Percentiles rank a stretch among this genome's conserved stretches.
Conservation (phyloP, 2,888 invertebrate genomes). For the Aphodius sticticus region DNA sequence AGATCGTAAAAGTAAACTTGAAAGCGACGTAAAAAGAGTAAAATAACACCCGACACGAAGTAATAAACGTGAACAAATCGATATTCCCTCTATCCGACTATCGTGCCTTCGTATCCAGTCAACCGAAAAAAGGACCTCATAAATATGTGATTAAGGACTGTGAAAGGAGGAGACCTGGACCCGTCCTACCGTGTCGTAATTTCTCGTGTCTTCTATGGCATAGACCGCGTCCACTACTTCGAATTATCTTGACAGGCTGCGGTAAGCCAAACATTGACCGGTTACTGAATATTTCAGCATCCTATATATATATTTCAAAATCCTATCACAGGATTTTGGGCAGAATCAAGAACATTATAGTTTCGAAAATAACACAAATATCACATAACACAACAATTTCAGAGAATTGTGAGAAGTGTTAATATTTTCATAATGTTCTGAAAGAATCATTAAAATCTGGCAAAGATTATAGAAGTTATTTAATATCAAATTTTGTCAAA, state of each 20-base stretch:
- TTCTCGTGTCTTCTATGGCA: slow-evolving; percentile 6
- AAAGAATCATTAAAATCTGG: too few relatives aligned
- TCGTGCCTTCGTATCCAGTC: slow-evolving; percentile 17
- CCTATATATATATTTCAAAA: too few relatives aligned
- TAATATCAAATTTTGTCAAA: too few relatives aligned
- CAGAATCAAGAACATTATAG: too few relatives aligned
- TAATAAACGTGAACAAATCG: slow-evolving; percentile 4
- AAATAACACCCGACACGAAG: not conserved
- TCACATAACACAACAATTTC: too few relatives aligned
- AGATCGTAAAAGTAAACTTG: not conserved
- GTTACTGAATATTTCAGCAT: not conserved
- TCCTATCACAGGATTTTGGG: not conserved
- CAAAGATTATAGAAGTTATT: too few relatives aligned
- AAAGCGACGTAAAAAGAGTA: not conserved
- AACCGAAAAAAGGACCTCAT: slow-evolving; percentile 22
- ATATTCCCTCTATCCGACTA: not conserved
- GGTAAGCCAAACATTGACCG: not conserved
- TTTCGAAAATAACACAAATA: too few relatives aligned
- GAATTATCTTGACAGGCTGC: not conserved
- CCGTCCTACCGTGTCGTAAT: slow-evolving; percentile 18
- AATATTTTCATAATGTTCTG: too few relatives aligned
- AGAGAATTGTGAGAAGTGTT: too few relatives aligned
- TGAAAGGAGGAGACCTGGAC: slow-evolving; percentile 1
- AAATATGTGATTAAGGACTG: slow-evolving; percentile 22
- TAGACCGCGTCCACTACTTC: not conserved